Evolutionary conservation across 1,140 invertebrate species (phyloP), one percentile per base, ranked within the genome.

Genomic region (Zaprionus capensis): DNA sequence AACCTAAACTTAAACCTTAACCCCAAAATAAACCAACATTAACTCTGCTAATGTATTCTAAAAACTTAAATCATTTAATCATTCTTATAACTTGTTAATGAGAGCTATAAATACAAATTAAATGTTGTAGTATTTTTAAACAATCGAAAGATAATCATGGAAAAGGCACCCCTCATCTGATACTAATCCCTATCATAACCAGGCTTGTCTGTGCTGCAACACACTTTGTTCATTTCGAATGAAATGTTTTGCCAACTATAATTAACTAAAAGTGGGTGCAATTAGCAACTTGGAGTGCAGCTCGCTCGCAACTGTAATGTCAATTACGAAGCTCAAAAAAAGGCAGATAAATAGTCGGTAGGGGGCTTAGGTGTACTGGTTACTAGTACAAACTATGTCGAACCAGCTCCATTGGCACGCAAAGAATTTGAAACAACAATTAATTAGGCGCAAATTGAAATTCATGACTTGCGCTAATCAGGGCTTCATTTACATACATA

Each of bases 391-490:
- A 34, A n/a, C 46, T 46, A 68, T 68, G 65, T 56, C 44, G 5
- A 62, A 69, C 65, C 26, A 53, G 62, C 24, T 63, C 26, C 59
- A 78, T 55, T 67, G 41, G 75, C 82, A 87, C 66, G 83, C 57
- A 69, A 79, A 53, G 84, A 86, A 76, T 81, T 80, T 80, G 62
- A 83, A 90, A 79, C 66, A 90, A 84, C 84, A 88, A 90, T 90
- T 88, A 84, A 88, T 88, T 88, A 90, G 73, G 53, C 66, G 22
- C 69, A 90, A 88, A 90, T 88, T 88, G 81, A 88, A 88, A 88
- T 90, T 90, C 84, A 88, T 79, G 85, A 74, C 74, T 79, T 51
- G 38, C 67, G 81, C 84, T 88, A 88, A 88, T 90, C 84, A 88
- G 81, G 58, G 76, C 63, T 69, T 68, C 84, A 88, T 88, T 90